phyloP scores from a whole-genome alignment of 2,797 vertebrate genomes.

The Galagoides demidoff region DNA sequence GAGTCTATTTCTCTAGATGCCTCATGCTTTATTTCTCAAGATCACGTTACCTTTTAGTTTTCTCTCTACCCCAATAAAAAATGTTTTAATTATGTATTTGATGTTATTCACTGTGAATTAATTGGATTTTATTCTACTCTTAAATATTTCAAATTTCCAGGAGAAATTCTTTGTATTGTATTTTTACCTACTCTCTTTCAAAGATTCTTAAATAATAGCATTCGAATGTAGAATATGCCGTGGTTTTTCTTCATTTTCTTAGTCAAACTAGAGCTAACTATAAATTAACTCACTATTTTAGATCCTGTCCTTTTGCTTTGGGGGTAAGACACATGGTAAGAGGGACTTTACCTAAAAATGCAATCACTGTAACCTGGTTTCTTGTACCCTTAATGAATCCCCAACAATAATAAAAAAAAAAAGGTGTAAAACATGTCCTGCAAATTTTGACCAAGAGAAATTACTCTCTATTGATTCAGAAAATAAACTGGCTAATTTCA shows the following conservation, averaged over 20 bases:
- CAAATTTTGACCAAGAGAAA: constrained; percentile 40
- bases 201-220: not conserved
- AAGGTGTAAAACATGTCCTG: not conserved
- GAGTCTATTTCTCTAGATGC: not conserved
- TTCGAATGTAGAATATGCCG: not conserved
- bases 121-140: constrained; percentile 18
- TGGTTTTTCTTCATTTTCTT: constrained; percentile 3
- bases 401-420: not conserved
- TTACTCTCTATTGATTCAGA: not conserved
- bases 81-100: constrained; percentile 10
- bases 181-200: constrained; percentile 21
- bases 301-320: not conserved
- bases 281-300: constrained; percentile 14
- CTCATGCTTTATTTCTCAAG: constrained; percentile 38
- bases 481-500: not conserved
- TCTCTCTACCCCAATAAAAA: not conserved
- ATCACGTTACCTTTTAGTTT: constrained; percentile 33
- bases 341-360: no score
- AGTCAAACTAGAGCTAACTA: not conserved
- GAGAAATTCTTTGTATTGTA: not conserved
- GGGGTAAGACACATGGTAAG: no score
- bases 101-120: not conserved
- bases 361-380: no score
- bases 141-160: constrained; percentile 39
- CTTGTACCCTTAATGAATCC: no score